phyloP scores from a whole-genome alignment of 2,113 vertebrate genomes.

The Todiramphus chloris region DNA sequence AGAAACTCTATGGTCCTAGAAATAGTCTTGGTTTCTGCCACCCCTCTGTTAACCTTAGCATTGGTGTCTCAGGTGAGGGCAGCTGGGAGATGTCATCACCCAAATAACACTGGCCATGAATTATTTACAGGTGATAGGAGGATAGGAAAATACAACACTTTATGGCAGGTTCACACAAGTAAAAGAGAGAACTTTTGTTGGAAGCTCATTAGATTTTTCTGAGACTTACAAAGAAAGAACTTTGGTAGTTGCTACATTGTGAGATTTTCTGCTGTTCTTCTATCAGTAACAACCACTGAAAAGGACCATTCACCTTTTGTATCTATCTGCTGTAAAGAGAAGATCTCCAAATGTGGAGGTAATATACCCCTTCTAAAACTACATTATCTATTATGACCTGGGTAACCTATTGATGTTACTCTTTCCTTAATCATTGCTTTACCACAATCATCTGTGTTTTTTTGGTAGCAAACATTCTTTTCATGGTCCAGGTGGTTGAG shows the following conservation, averaged over 20 bases:
- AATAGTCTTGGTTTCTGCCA: neutral
- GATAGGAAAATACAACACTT: fast-evolving
- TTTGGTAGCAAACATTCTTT: neutral
- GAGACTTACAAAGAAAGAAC: neutral
- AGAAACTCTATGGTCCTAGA: neutral
- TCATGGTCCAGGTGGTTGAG: neutral
- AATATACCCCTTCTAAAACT: neutral
- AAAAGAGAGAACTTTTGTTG: neutral
- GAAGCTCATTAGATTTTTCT: neutral
- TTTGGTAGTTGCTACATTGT: neutral
- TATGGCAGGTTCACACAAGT: neutral
- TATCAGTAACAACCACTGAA: neutral
- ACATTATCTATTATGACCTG: neutral
- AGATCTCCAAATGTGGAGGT: neutral
- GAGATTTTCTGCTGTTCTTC: neutral
- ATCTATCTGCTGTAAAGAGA: neutral
- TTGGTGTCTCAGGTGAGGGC: neutral
- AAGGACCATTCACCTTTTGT: fast-evolving
- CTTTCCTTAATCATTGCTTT: neutral
- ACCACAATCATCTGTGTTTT: neutral
- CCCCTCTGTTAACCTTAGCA: neutral
- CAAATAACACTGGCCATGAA: neutral
- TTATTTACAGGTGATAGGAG: neutral
- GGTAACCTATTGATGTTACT: neutral
- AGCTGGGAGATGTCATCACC: neutral